phyloP scores from a whole-genome alignment of 2,888 invertebrate species.

The Hetaerina titia region DNA sequence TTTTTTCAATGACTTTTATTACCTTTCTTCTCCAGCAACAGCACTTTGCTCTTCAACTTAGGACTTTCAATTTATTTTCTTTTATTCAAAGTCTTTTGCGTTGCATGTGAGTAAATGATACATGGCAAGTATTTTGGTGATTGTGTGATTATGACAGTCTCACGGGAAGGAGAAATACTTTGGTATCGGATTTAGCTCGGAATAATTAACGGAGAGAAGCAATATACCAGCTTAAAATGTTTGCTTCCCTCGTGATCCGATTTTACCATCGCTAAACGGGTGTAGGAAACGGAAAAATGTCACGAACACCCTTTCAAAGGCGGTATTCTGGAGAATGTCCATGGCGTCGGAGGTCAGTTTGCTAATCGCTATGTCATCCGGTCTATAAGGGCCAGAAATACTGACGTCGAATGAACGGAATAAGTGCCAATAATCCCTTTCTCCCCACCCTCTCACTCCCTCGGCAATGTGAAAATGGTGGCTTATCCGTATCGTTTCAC shows the following conservation, averaged over 20 bases:
- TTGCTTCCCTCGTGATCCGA: neutral
- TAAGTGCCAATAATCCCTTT: neutral
- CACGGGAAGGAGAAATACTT: neutral
- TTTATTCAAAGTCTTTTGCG: neutral
- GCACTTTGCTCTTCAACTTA: neutral
- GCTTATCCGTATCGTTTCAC: neutral
- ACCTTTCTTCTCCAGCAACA: neutral
- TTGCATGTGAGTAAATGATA: slow-evolving; percentile 18
- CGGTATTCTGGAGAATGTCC: neutral
- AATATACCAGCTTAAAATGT: neutral
- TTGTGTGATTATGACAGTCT: neutral
- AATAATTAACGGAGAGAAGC: slow-evolving; percentile 14
- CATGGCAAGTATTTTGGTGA: neutral
- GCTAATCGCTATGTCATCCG: neutral
- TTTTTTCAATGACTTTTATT: neutral
- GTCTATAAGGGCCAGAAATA: neutral
- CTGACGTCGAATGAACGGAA: neutral
- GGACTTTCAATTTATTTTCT: neutral
- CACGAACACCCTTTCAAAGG: neutral
- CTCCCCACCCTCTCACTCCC: too few relatives aligned
- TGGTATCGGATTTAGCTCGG: neutral
- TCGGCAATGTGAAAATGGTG: too few relatives aligned
- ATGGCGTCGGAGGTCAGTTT: neutral
- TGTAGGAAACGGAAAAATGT: slow-evolving; percentile 5
- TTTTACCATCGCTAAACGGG: neutral